phyloP scores from a whole-genome alignment of 30 jellyfish, hydroid and myxozoan genomes.

The Aurelia sp. region DNA sequence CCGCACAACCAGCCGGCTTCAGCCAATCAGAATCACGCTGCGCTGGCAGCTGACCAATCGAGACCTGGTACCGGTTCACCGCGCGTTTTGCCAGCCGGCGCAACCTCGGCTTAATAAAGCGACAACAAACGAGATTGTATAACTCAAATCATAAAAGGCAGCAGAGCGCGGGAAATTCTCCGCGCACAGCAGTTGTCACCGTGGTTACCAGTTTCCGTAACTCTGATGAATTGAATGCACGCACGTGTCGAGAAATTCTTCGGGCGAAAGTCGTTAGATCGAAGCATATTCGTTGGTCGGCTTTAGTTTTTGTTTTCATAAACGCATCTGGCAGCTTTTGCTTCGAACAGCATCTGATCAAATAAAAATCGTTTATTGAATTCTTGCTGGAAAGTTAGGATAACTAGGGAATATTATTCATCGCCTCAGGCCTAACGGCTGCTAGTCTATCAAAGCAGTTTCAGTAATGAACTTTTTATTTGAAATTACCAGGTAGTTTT shows the following conservation, averaged over 20 bases:
- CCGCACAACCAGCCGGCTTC: slow-evolving; percentile 90
- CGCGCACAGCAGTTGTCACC: slow-evolving; percentile 45
- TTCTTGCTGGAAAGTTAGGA: slow-evolving; percentile 18
- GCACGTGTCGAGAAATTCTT: slow-evolving; percentile 59
- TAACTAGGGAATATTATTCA: slow-evolving; percentile 20
- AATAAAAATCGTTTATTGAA: slow-evolving; percentile 10
- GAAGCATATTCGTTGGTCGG: slow-evolving; percentile 12
- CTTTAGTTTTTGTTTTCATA: slow-evolving; percentile 6
- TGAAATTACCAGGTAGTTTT: too few species aligned
- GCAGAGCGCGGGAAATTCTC: slow-evolving; percentile 56
- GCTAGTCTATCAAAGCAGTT: too few species aligned
- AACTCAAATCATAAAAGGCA: neutral
- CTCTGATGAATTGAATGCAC: neutral
- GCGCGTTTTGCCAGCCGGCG: slow-evolving; percentile 83
- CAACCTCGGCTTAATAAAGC: slow-evolving; percentile 40
- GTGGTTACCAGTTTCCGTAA: slow-evolving; percentile 33
- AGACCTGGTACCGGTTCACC: slow-evolving; percentile 80
- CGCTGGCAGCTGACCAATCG: slow-evolving; percentile 83
- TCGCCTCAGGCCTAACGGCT: too few species aligned
- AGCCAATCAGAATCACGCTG: slow-evolving; percentile 65
- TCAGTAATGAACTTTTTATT: too few species aligned
- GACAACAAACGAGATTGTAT: slow-evolving; percentile 49
- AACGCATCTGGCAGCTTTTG: slow-evolving; percentile 44
- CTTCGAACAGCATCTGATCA: slow-evolving; percentile 24
- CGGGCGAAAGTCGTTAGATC: neutral